Percentiles rank a stretch among this genome's conserved stretches.
Evolutionary conservation across 2,888 invertebrate species (phyloP).

Genomic region (Cabera pusaria): DNA sequence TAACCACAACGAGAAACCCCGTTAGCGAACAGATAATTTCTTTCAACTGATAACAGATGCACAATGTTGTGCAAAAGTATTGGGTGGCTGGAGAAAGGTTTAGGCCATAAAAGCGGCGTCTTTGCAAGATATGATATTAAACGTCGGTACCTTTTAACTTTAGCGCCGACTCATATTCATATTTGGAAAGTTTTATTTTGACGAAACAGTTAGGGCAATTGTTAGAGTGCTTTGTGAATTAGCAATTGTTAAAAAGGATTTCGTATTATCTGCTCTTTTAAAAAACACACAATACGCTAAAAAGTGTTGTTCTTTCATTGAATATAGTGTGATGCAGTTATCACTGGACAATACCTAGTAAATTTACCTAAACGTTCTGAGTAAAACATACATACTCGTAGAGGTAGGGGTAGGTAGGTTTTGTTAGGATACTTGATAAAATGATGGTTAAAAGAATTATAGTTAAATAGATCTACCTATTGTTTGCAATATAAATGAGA

Average conservation of each 20-base stretch:
- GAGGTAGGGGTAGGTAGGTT: too few species aligned
- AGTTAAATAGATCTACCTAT: too few species aligned
- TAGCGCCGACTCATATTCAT: constrained; percentile 53
- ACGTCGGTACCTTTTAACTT: constrained; percentile 60
- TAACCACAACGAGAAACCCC: constrained; percentile 41
- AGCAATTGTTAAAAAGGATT: constrained; percentile 39
- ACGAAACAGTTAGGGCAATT: constrained; percentile 59
- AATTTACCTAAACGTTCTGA: constrained; percentile 8
- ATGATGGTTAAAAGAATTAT: too few species aligned
- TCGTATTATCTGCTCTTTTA: constrained; percentile 22
- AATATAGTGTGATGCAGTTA: constrained; percentile 16
- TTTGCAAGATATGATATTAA: constrained; percentile 67
- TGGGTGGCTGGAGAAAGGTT: constrained; percentile 60
- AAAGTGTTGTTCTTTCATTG: constrained; percentile 23
- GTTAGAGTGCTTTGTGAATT: constrained; percentile 34
- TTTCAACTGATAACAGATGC: constrained; percentile 51
- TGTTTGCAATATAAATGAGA: too few species aligned
- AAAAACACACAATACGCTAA: constrained; percentile 25
- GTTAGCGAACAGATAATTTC: constrained; percentile 44
- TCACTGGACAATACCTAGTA: constrained; percentile 24
- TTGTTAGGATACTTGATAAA: too few species aligned
- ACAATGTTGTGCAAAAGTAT: constrained; percentile 58
- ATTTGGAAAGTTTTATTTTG: constrained; percentile 70
- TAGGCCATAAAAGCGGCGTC: constrained; percentile 59
- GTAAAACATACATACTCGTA: too few species aligned